Base-by-base conservation (phyloP, 2,113 vertebrate genomes). In the Pangasianodon gigas region DNA sequence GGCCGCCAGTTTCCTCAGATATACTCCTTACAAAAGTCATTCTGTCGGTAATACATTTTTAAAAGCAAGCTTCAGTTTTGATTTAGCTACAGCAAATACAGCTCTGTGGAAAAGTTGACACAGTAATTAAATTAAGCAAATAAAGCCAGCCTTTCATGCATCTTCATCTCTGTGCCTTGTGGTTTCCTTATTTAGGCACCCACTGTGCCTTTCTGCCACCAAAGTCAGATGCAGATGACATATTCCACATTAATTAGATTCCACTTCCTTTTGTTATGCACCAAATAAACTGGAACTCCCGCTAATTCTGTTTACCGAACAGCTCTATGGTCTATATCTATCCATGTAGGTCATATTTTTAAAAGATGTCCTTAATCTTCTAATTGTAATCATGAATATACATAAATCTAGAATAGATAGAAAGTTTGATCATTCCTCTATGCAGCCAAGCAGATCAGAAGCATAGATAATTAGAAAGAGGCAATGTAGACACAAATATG, bases 311-410 rank as follows among this genome's bases (percentile, higher is more conserved):
- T 93, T 91, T 91, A 92, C 87, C 79, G 87, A 89, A 82, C 88
- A 82, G 84, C 56, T 48, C 82, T 87, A 65, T 58, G 80, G 48
- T 79, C 41, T 80, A 19, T 24, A 87, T 69, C 84, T 46, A 54
- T 14, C 10, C 10, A 80, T 75, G 88, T 92, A 94, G 93, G 92
- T 94, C 93, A 93, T 19, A 85, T 86, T 67, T 91, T 83, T 52
- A 16, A 92, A 91, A 93, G 86, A 90, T 54, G 91, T 89, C 44
- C 92, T 93, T 91, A 91, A 92, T 94, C 93, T 91, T 92, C 37
- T 37, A 37, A 37, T 37, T 37, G 37, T 37, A 37, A 94, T 94
- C 94, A 94, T 85, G 51, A 88, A 84, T 92, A 92, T 84, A 91
- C n/a, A 82, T 88, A 71, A 90, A 92, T 89, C 80, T 3, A 37